Percentiles rank a stretch among this genome's conserved stretches.
These are phyloP conservation scores for Hemitrygon akajei DNA, from an alignment of 2,797 vertebrate genomes.

Conservation along the genomic window DNA sequence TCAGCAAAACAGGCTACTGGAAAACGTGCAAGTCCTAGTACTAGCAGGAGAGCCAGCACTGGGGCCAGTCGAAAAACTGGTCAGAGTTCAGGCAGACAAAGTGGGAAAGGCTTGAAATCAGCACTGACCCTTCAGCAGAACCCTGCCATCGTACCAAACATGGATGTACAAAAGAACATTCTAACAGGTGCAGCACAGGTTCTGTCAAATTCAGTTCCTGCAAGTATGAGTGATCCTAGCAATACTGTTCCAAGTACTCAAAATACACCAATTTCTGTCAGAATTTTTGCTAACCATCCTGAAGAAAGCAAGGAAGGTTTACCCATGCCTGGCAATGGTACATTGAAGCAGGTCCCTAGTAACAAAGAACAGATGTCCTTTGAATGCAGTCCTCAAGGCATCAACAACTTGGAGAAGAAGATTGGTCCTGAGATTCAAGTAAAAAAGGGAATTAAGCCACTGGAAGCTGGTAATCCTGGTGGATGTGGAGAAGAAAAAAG, in stretches of 20 bases:
- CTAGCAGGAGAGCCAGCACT: constrained; percentile 85
- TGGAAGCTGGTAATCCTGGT: constrained; percentile 50
- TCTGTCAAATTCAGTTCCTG: constrained; percentile 59
- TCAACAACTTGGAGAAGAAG: constrained; percentile 63
- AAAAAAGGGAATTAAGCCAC: constrained; percentile 38
- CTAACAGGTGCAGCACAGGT: constrained; percentile 66
- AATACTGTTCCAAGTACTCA: constrained; percentile 62
- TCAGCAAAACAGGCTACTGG: constrained; percentile 79
- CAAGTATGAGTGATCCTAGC: constrained; percentile 59
- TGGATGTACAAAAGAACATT: constrained; percentile 72
- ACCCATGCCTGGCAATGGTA: constrained; percentile 58
- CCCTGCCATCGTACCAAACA: constrained; percentile 61
- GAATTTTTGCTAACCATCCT: constrained; percentile 54
- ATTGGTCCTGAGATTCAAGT: constrained; percentile 55
- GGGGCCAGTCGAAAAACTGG: constrained; percentile 89
- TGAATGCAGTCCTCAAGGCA: constrained; percentile 52
- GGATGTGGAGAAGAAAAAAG: constrained; percentile 61
- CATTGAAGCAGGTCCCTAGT: constrained; percentile 54
- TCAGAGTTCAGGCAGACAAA: constrained; percentile 90
- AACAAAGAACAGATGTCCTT: constrained; percentile 68
- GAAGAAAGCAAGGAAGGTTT: constrained; percentile 69
- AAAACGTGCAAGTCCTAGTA: constrained; percentile 90
- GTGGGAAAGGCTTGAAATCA: constrained; percentile 74
- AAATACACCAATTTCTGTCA: constrained; percentile 54
- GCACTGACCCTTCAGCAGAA: constrained; percentile 68